Conservation (phyloP, 1,140 invertebrate genomes). For the Diachasmimorpha longicaudata region DNA sequence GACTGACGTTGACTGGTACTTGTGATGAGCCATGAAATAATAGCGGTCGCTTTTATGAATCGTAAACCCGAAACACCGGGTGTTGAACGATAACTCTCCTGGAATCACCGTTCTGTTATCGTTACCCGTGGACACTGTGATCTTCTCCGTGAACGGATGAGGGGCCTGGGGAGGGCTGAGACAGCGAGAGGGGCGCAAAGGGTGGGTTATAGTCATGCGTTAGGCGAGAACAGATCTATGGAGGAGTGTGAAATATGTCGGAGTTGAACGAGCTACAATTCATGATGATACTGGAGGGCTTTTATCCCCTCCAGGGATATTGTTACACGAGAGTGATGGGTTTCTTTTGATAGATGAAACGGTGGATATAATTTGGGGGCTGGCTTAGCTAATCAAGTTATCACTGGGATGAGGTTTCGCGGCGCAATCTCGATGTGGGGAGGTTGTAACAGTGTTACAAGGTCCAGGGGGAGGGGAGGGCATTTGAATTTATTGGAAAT, state of each 20-base stretch:
- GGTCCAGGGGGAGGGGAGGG: too few relatives aligned
- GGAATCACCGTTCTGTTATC: constrained; percentile 2
- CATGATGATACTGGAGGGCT: neutral
- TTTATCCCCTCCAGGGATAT: too few relatives aligned
- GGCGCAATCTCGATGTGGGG: too few relatives aligned
- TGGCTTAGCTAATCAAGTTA: too few relatives aligned
- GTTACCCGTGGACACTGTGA: neutral
- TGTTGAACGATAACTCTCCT: neutral
- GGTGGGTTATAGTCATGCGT: too few relatives aligned
- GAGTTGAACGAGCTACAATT: neutral
- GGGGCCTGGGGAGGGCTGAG: too few relatives aligned
- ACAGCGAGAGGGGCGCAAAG: neutral
- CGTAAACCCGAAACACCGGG: neutral
- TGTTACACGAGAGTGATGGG: too few relatives aligned
- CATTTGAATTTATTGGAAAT: too few relatives aligned
- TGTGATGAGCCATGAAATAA: neutral
- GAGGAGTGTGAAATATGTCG: neutral
- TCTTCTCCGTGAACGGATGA: neutral
- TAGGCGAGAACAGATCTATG: neutral
- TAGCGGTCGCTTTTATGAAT: neutral
- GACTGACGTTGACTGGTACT: neutral
- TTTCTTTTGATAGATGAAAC: too few relatives aligned
- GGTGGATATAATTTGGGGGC: too few relatives aligned
- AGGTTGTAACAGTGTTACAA: too few relatives aligned
- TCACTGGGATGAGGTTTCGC: too few relatives aligned